These are phyloP conservation scores for Tyria jacobaeae DNA, from an alignment of 2,888 invertebrate species.

Conservation along the genomic window DNA sequence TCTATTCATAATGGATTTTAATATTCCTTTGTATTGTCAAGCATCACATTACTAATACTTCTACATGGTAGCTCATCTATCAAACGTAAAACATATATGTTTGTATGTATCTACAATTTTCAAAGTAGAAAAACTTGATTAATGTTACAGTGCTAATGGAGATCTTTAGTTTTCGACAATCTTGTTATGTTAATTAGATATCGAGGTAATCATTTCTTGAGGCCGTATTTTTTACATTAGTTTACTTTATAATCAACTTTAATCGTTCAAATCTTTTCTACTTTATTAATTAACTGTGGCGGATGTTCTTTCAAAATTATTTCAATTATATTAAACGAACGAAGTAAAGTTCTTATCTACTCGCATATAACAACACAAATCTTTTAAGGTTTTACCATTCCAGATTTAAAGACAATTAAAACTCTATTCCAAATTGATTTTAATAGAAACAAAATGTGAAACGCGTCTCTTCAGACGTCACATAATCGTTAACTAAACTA, in stretches of 20 bases:
- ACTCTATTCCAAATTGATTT: too few relatives aligned
- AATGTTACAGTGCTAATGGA: conserved; percentile 45
- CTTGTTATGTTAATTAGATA: conserved; percentile 46
- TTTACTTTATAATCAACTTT: conserved; percentile 12
- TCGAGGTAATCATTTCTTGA: conserved; percentile 38
- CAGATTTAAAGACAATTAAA: too few relatives aligned
- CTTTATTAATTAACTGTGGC: conserved; percentile 21
- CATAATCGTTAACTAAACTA: too few relatives aligned
- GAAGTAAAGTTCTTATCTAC: too few relatives aligned
- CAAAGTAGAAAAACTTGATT: conserved; percentile 46
- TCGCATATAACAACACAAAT: too few relatives aligned
- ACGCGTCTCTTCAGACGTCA: too few relatives aligned
- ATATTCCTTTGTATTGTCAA: background rate
- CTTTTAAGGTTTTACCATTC: too few relatives aligned
- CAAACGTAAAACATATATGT: conserved; percentile 41
- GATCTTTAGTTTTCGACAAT: conserved; percentile 46
- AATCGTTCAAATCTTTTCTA: conserved; percentile 3
- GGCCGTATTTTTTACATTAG: conserved; percentile 40
- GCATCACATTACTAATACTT: conserved; percentile 4
- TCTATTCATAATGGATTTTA: background rate
- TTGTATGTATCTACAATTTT: conserved; percentile 34
- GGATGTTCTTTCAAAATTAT: background rate
- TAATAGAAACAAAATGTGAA: too few relatives aligned
- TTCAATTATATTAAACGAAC: background rate
- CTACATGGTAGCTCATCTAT: conserved; percentile 23